Conservation (phyloP, 2,888 invertebrate genomes). For the Cepaea hortensis region DNA sequence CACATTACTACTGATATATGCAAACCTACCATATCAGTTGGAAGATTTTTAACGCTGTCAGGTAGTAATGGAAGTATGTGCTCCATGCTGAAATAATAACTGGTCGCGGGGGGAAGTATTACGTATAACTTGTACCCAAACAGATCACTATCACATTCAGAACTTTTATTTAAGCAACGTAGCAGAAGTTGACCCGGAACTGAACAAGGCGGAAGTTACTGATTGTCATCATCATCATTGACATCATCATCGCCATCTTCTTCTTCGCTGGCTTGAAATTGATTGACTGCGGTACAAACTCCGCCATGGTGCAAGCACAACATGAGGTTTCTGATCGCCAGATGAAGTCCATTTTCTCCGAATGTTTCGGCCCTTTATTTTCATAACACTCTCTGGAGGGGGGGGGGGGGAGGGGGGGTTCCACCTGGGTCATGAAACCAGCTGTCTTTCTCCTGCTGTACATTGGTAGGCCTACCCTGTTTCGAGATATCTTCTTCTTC, state of each 20-base stretch:
- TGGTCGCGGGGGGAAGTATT: background rate
- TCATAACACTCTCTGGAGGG: no score
- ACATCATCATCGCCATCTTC: background rate
- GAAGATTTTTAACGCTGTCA: conserved; percentile 58
- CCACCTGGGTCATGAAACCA: no score
- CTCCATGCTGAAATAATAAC: conserved; percentile 50
- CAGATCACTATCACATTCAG: background rate
- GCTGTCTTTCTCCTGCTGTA: no score
- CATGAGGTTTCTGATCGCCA: no score
- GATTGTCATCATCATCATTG: background rate
- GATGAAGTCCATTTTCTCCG: no score
- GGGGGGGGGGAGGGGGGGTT: no score
- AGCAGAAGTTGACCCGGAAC: conserved; percentile 20
- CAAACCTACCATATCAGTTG: conserved; percentile 60
- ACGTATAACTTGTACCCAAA: background rate
- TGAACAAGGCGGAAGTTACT: background rate
- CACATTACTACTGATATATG: background rate
- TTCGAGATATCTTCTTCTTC: no score
- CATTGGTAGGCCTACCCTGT: no score
- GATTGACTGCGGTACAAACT: no score
- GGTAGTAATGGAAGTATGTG: conserved; percentile 58
- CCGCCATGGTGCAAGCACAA: no score
- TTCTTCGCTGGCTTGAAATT: background rate
- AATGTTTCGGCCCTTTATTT: no score
- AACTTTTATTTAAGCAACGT: background rate